phyloP scores from a whole-genome alignment of 2,888 invertebrate species.

The Latheticus oryzae region DNA sequence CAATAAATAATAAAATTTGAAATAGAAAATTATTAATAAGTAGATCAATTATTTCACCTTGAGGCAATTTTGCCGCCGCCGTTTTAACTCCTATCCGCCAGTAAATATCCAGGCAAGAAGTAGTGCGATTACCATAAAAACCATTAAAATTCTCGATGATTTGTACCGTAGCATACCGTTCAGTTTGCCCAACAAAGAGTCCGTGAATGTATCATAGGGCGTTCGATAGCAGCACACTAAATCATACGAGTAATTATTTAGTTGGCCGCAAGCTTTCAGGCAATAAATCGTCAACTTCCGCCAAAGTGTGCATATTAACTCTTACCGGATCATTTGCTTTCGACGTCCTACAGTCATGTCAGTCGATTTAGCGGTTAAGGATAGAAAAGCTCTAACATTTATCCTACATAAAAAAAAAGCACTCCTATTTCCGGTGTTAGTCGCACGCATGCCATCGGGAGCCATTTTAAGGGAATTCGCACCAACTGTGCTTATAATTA shows the following conservation, averaged over 20 bases:
- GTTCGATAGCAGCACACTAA: constrained; percentile 15
- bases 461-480: constrained; percentile 4
- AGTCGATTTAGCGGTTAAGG: constrained; percentile 22
- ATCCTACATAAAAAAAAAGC: too few species aligned
- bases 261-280: constrained; percentile 36
- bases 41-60: too few species aligned
- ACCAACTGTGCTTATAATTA: constrained; percentile 4
- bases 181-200: constrained; percentile 14
- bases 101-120: too few species aligned
- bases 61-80: too few species aligned
- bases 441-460: constrained; percentile 4
- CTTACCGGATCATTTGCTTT: constrained; percentile 38
- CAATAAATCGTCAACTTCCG: constrained; percentile 38
- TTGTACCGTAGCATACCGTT: constrained; percentile 1
- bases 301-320: constrained; percentile 37
- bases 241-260: constrained; percentile 34
- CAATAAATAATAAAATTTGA: too few species aligned
- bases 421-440: constrained; percentile 11
- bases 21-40: too few species aligned
- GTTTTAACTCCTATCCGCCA: too few species aligned
- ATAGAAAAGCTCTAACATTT: too few species aligned
- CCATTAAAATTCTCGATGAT: too few species aligned
- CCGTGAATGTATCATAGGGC: neutral
- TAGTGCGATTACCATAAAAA: too few species aligned
- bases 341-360: constrained; percentile 31